Base-by-base conservation (phyloP, 2,797 vertebrate genomes). In the Paramormyrops hopkinsi region DNA sequence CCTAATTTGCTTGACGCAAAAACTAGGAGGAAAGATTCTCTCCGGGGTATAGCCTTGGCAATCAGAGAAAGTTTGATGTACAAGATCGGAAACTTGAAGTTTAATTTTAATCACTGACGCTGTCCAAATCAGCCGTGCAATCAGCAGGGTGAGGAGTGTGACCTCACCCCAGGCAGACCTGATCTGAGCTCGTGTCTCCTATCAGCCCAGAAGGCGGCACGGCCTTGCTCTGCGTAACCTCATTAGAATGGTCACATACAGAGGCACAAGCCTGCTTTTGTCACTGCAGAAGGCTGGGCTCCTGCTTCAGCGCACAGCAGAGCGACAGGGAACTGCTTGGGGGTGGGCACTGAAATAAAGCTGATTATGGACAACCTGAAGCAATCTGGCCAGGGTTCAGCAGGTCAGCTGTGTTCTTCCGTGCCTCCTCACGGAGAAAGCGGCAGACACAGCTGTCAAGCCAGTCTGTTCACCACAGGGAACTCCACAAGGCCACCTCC, bases 391-490 rank as follows among this genome's bases (percentile, higher is more conserved):
- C 86, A 69, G 19, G 53, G 91, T 93, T 93, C 92, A 69, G 88
- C 54, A 85, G 92, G 92, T 90, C 91, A 90, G 90, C 88, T 50
- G 88, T 84, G 83, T 53, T 88, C 90, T 87, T 91, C 86, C 87
- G 90, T 85, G 48, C 48, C 88, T 46, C 90, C 92, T 92, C 92
- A 92, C 89, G 92, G 91, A 88, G 53, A 92, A 91, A 93, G 89
- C 79, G 88, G 91, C 76, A 88, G 89, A 85, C 90, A 93, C 95
- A 94, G 93, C 94, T 95, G 94, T 92, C 91, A 53, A 25, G 88
- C 90, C 93, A 92, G 93, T 94, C 94, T 95, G 95, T 92, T 94
- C 93, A 37, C 92, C 65, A 46, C 92, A 89, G 92, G 91, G 82
- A 91, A 89, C 87, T 85, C 48, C 44, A 89, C 56, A 48, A 29